Evolutionary conservation across 1,140 invertebrate species (phyloP), one percentile per base, ranked within the genome.

Genomic region (Nebria ingens): DNA sequence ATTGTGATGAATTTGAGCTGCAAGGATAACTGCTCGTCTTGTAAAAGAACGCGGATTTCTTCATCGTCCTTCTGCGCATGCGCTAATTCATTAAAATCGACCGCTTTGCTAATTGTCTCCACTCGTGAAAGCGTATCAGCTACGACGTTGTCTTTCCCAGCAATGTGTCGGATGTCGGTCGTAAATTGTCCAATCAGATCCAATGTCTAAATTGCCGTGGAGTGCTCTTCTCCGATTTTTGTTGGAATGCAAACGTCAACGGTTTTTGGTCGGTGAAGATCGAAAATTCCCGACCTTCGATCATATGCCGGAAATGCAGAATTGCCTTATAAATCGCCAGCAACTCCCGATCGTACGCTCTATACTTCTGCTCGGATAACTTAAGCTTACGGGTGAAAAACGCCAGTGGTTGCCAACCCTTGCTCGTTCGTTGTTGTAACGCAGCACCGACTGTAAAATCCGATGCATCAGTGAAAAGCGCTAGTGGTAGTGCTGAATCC

Each of bases 131-230:
- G 55, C 2, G 65, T 56, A 34, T 68, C 68, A 0, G 66, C 65
- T 12, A 65, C 61, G 0, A 56, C 54, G 51, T 73, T 70, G 11
- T 62, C 56, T 13, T 56, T 17, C 0, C 69, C 71, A 12, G 56
- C 21, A 4, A 73, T 56, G 45, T 72, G 65, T 13, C 58, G 58
- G 13, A 71, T 66, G 34, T 71, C 61, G 0, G 65, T 71, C 0
- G 68, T 63, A 55, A 67, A 70, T 56, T 73, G 65, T 0, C 55
- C 56, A 21, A 73, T 68, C 29, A 61, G 71, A 20, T 68, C 59
- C 0, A 72, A 52, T 73, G 64, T 0, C 63, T 50, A 1, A 59
- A 19, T 54, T 68, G 65, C 49, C 64, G 21, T 29, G 65, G 66
- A 2, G 64, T 61, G 49, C n/a, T 25, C 9, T 34, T 29, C 21